Evolutionary conservation across 2,113 vertebrate genomes (phyloP).

Genomic region (Tympanuchus pallidicinctus): DNA sequence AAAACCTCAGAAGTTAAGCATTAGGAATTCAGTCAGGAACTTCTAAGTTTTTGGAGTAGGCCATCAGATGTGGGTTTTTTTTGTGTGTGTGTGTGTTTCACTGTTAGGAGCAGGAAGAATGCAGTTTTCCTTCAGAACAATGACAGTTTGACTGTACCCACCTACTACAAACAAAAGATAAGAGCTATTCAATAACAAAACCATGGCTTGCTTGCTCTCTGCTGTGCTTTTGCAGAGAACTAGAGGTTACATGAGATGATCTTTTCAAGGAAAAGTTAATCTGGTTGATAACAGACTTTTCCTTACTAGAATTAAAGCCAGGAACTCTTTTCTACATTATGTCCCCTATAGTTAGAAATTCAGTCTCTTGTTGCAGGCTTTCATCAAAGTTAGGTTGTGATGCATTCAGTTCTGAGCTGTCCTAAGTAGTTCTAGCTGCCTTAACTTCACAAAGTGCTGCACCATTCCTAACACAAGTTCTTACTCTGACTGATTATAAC

Average conservation of each 20-base stretch:
- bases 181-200: conserved; percentile 64
- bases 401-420: not conserved
- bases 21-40: conserved; percentile 11
- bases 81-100: not conserved
- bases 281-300: not conserved
- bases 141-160: conserved; percentile 26
- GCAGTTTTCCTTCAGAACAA: conserved; percentile 28
- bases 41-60: conserved; percentile 41
- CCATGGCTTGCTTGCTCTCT: conserved; percentile 54
- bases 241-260: conserved; percentile 47
- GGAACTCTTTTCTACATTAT: not conserved
- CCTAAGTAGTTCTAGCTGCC: not conserved
- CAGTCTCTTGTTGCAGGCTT: not conserved
- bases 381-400: not conserved
- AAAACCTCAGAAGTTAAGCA: conserved; percentile 22
- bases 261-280: conserved; percentile 27
- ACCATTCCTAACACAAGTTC: not conserved
- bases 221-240: conserved; percentile 39
- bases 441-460: not conserved
- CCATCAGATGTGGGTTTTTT: conserved; percentile 17
- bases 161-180: conserved; percentile 73
- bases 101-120: conserved; percentile 41
- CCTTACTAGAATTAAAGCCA: not conserved
- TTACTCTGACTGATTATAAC: not conserved
- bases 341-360: not conserved